Conservation (phyloP, 2,113 vertebrate species). For the Indicator maculatus region DNA sequence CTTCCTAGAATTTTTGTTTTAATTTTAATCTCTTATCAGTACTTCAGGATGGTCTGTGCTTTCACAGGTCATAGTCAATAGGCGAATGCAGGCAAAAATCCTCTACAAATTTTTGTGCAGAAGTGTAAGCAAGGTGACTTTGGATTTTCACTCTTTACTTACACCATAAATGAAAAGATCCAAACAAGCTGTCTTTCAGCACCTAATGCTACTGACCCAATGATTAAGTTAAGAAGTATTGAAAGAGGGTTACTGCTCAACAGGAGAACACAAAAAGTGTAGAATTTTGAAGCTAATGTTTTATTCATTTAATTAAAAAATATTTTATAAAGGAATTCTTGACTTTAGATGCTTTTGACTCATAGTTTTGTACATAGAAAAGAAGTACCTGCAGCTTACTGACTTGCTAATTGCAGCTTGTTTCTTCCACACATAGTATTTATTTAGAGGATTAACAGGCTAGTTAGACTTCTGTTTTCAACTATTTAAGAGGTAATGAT, state of each 20-base stretch:
- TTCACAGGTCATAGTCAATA: neutral
- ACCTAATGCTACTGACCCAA: neutral
- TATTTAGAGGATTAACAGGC: neutral
- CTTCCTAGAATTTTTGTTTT: neutral
- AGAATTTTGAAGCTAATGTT: neutral
- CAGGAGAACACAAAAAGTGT: neutral
- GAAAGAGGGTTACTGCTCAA: neutral
- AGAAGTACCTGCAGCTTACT: neutral
- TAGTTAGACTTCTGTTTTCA: neutral
- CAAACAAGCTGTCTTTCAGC: neutral
- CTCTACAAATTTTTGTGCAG: neutral
- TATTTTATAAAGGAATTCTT: neutral
- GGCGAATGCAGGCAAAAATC: neutral
- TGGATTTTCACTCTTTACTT: neutral
- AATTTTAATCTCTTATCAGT: neutral
- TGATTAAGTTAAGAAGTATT: neutral
- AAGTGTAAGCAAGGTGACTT: neutral
- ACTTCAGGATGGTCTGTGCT: neutral
- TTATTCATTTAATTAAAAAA: neutral
- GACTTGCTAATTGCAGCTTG: neutral
- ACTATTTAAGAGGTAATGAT: neutral
- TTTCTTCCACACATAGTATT: neutral
- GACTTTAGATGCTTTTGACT: neutral
- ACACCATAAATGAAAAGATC: neutral
- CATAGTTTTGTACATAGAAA: neutral